Percentiles rank a stretch among this genome's conserved stretches.
phyloP scores from a whole-genome alignment of 2,888 invertebrate genomes.

The Sphaerolaimus hirsutus region DNA sequence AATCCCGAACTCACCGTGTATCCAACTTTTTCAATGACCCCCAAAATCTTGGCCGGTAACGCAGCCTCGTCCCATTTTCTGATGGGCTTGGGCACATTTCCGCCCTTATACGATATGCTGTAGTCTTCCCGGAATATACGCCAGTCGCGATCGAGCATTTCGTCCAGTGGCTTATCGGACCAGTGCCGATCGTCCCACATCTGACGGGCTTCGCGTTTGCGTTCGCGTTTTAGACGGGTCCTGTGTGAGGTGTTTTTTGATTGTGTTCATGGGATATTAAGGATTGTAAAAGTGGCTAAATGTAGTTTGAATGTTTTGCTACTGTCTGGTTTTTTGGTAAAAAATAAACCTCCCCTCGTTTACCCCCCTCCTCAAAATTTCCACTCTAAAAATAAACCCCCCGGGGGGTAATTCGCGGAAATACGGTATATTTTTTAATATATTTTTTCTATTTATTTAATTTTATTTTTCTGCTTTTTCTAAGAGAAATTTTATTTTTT shows the following conservation, averaged over 20 bases:
- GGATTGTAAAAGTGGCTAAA: not conserved
- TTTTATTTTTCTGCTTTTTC: too few relatives aligned
- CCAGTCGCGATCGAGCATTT: constrained; percentile 99
- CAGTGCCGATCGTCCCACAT: constrained; percentile 97
- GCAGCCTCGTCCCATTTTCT: constrained; percentile 79
- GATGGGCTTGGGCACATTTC: constrained; percentile 81
- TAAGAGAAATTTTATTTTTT: too few relatives aligned
- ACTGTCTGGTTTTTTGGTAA: too few relatives aligned
- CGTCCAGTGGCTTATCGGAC: constrained; percentile 71
- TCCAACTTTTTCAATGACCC: constrained; percentile 75
- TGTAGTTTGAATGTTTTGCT: too few relatives aligned
- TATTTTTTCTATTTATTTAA: too few relatives aligned
- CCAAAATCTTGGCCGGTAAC: constrained; percentile 63
- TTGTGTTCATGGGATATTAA: not conserved
- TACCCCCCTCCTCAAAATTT: too few relatives aligned
- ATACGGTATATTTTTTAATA: too few relatives aligned
- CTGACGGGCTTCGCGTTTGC: constrained; percentile 84
- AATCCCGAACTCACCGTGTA: constrained; percentile 39
- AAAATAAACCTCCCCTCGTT: too few relatives aligned
- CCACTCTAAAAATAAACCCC: too few relatives aligned
- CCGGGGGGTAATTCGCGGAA: too few relatives aligned
- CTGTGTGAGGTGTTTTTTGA: constrained; percentile 8
- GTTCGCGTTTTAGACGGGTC: constrained; percentile 64
- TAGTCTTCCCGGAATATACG: constrained; percentile 54
- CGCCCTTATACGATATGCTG: constrained; percentile 27